Conservation (phyloP, 2,888 invertebrate species). For the Ctenicera cuprea region DNA sequence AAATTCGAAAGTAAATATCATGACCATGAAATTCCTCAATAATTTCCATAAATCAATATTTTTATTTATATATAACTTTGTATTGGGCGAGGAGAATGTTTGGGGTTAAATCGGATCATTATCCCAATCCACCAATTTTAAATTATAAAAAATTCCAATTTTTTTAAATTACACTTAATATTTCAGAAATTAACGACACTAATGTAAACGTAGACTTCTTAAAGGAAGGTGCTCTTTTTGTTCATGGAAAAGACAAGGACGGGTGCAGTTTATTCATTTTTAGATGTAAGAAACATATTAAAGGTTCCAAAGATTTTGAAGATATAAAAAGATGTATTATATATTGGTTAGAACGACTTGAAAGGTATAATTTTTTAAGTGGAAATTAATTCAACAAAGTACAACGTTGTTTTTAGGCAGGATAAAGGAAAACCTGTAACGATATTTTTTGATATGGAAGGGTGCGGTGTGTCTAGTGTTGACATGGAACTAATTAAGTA, state of each 20-base stretch:
- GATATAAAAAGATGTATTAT: slow-evolving; percentile 88
- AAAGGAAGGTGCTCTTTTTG: slow-evolving; percentile 85
- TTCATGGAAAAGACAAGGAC: slow-evolving; percentile 87
- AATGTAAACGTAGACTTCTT: slow-evolving; percentile 83
- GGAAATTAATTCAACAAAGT: not conserved
- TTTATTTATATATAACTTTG: not conserved
- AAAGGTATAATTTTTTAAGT: slow-evolving; percentile 74
- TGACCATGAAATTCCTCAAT: not conserved
- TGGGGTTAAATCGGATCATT: not conserved
- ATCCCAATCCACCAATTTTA: no score
- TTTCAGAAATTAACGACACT: slow-evolving; percentile 81
- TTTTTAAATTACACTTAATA: no score
- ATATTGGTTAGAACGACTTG: slow-evolving; percentile 89
- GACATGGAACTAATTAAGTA: slow-evolving; percentile 95
- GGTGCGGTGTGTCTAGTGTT: slow-evolving; percentile 89
- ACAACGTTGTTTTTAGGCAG: slow-evolving; percentile 73
- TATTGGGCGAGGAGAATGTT: not conserved
- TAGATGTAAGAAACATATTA: slow-evolving; percentile 86
- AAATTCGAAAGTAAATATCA: not conserved
- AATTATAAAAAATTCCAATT: no score
- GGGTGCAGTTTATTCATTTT: slow-evolving; percentile 86
- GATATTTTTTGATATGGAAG: slow-evolving; percentile 93
- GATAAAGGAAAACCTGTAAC: slow-evolving; percentile 86
- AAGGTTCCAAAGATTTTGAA: slow-evolving; percentile 84
- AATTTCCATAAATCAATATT: not conserved